phyloP scores from a whole-genome alignment of 1,140 invertebrate genomes.

The Eriocheir sinensis region DNA sequence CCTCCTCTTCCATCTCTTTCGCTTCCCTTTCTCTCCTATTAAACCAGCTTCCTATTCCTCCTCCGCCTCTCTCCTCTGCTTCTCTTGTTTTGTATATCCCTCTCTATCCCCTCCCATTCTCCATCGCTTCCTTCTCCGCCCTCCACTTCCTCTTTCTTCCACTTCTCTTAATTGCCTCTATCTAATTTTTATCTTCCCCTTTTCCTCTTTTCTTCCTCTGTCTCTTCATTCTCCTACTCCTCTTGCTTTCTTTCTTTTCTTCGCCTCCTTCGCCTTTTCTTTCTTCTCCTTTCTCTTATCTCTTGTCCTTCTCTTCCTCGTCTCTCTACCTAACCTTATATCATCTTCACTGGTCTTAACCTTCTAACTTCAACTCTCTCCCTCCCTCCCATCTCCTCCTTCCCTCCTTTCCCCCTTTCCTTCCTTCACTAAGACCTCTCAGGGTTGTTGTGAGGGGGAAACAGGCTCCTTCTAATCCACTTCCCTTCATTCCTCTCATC shows the following conservation, averaged over 20 bases:
- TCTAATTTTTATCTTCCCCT: too few species aligned
- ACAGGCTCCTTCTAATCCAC: not conserved
- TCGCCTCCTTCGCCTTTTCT: not conserved
- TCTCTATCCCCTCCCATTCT: too few species aligned
- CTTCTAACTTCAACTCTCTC: not conserved
- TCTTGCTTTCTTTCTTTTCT: too few species aligned
- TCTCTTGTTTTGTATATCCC: too few species aligned
- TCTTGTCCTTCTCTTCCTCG: not conserved
- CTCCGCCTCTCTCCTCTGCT: too few species aligned
- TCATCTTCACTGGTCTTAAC: not conserved
- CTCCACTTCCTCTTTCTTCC: too few species aligned
- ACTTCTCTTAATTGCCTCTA: too few species aligned
- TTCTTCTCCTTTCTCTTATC: not conserved
- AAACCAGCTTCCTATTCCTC: too few species aligned
- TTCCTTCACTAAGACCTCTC: slow-evolving; percentile 23
- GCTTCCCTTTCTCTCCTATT: too few species aligned
- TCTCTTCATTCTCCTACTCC: too few species aligned
- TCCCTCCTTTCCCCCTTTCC: not conserved
- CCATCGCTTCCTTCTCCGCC: too few species aligned
- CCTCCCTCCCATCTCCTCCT: not conserved
- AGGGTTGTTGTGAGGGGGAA: not conserved
- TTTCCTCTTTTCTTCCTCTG: not conserved
- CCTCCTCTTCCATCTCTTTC: too few species aligned
- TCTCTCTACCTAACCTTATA: not conserved
- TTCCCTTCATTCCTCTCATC: slow-evolving; percentile 2